phyloP scores from a whole-genome alignment of 2,113 vertebrate species.

The Ammospiza nelsoni region DNA sequence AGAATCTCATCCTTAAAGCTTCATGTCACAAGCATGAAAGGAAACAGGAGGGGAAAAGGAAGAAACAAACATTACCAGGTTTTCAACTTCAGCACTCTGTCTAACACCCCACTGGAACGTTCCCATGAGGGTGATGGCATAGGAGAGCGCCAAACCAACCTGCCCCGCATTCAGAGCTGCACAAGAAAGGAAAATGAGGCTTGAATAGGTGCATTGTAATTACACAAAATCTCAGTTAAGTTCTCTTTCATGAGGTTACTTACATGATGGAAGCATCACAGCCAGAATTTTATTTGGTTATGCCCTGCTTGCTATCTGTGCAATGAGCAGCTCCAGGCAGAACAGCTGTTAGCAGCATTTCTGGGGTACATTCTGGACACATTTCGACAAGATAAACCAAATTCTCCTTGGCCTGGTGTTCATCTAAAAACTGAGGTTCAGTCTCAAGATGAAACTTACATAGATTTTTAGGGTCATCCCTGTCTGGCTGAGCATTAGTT shows the following conservation, averaged over 20 bases:
- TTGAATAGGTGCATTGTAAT: not conserved
- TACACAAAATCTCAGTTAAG: not conserved
- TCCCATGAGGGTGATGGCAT: slow-evolving; percentile 90
- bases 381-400: not conserved
- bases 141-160: slow-evolving; percentile 90
- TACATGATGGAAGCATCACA: not conserved
- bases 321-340: not conserved
- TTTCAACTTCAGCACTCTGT: slow-evolving; percentile 95
- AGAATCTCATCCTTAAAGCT: not conserved
- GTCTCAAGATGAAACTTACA: not conserved
- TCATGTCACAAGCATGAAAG: slow-evolving; percentile 1
- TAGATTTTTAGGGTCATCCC: not conserved
- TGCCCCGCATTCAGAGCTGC: slow-evolving; percentile 86
- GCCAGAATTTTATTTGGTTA: not conserved
- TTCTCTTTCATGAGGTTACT: not conserved
- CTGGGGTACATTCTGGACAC: not conserved
- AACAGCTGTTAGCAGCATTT: not conserved
- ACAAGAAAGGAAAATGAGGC: not conserved
- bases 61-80: slow-evolving; percentile 84
- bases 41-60: slow-evolving; percentile 23
- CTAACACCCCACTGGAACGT: slow-evolving; percentile 97
- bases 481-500: not conserved
- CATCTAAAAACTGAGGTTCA: not conserved
- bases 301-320: not conserved
- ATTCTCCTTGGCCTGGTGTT: not conserved